phyloP scores from a whole-genome alignment of 2,113 vertebrate genomes.

The Antechinus stuartii region DNA sequence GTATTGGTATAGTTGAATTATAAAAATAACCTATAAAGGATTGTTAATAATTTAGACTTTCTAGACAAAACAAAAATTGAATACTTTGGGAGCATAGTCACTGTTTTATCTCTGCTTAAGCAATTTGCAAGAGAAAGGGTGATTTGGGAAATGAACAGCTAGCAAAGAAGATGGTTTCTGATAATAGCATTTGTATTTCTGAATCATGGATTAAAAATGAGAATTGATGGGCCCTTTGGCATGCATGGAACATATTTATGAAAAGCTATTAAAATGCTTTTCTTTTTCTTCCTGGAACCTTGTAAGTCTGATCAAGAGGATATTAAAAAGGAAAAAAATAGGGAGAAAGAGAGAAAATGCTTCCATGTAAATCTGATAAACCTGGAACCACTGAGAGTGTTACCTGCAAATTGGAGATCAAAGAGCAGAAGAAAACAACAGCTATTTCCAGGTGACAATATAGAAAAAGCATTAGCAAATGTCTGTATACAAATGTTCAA shows the following conservation, averaged over 20 bases:
- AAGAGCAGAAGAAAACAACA: neutral
- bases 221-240: neutral
- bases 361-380: neutral
- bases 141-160: neutral
- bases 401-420: neutral
- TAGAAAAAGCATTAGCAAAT: neutral
- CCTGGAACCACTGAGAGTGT: neutral
- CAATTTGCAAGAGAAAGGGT: neutral
- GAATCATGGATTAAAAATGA: neutral
- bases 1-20: neutral
- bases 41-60: neutral
- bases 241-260: neutral
- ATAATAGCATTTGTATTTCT: neutral
- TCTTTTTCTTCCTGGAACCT: neutral
- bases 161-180: neutral
- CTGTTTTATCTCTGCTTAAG: neutral
- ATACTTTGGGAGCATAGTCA: neutral
- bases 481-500: neutral
- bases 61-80: neutral
- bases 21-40: neutral
- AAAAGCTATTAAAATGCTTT: neutral
- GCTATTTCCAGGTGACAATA: neutral
- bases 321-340: neutral
- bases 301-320: neutral
- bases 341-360: neutral